These are phyloP conservation scores for Perodicticus potto DNA, from an alignment of 2,797 vertebrate genomes.

Conservation along the genomic window DNA sequence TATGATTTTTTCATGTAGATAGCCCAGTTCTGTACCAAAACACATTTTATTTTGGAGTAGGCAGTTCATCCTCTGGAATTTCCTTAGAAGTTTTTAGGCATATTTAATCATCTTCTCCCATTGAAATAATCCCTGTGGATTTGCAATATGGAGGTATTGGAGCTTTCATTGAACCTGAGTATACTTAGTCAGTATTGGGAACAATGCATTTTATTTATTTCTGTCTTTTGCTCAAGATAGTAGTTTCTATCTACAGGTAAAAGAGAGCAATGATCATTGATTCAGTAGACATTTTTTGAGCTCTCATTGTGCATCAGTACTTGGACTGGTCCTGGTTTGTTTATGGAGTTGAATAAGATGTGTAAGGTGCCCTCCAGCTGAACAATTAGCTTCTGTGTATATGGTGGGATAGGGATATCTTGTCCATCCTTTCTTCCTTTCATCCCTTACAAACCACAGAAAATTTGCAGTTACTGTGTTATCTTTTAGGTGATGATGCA, in stretches of 20 bases:
- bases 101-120: background rate
- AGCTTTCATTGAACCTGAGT: constrained; percentile 17
- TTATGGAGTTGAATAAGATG: background rate
- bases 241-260: background rate
- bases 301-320: background rate
- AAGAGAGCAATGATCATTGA: background rate
- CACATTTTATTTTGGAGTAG: constrained; percentile 36
- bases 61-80: constrained; percentile 11
- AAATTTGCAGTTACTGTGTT: background rate
- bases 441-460: background rate
- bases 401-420: background rate
- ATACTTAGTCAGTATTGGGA: background rate
- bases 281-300: constrained; percentile 11
- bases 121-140: constrained; percentile 29
- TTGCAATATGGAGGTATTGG: background rate
- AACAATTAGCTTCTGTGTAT: background rate
- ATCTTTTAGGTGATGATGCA: constrained; percentile 10
- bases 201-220: constrained; percentile 9
- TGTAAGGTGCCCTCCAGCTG: background rate
- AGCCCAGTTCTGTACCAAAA: background rate
- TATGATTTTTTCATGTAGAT: constrained; percentile 32
- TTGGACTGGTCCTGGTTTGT: background rate
- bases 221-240: background rate
- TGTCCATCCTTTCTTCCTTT: background rate
- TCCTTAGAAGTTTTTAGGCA: constrained; percentile 12